A percentile compares a stretch with the other conserved stretches of the same genome.
Conservation (phyloP, 2,888 invertebrate genomes). For the Exephanes ischioxanthus region DNA sequence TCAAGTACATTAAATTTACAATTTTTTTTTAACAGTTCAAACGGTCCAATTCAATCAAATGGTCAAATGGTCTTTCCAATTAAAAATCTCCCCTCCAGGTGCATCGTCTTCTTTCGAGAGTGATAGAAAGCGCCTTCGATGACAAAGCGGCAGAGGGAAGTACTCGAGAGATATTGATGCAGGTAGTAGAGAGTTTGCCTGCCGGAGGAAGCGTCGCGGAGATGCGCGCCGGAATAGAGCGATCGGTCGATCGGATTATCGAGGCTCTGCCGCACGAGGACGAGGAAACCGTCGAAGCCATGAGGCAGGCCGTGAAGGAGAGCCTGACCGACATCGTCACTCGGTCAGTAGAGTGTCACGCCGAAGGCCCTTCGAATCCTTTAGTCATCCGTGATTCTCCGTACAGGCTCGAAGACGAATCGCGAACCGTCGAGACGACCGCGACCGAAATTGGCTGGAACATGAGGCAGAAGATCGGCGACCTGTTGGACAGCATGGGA, state of each 20-base stretch:
- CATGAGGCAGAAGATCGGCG: constrained; percentile 61
- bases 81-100: constrained; percentile 56
- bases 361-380: not conserved
- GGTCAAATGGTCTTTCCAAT: not conserved
- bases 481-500: constrained; percentile 69
- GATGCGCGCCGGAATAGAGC: constrained; percentile 67
- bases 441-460: constrained; percentile 60
- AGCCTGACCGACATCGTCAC: constrained; percentile 68
- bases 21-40: not conserved
- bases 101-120: constrained; percentile 64
- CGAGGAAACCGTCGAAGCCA: constrained; percentile 57
- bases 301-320: constrained; percentile 63
- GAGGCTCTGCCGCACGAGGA: constrained; percentile 57
- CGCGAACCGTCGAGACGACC: constrained; percentile 49
- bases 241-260: constrained; percentile 66
- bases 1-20: too few relatives aligned
- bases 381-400: not conserved
- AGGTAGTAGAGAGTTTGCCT: constrained; percentile 66
- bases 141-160: constrained; percentile 53
- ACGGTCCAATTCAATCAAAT: not conserved
- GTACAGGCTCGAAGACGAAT: constrained; percentile 60
- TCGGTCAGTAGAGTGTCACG: constrained; percentile 53
- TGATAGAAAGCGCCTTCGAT: constrained; percentile 56
- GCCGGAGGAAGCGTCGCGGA: constrained; percentile 57
- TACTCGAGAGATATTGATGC: constrained; percentile 62